phyloP scores from a whole-genome alignment of 2,888 invertebrate species.

The Mesoligia furuncula region DNA sequence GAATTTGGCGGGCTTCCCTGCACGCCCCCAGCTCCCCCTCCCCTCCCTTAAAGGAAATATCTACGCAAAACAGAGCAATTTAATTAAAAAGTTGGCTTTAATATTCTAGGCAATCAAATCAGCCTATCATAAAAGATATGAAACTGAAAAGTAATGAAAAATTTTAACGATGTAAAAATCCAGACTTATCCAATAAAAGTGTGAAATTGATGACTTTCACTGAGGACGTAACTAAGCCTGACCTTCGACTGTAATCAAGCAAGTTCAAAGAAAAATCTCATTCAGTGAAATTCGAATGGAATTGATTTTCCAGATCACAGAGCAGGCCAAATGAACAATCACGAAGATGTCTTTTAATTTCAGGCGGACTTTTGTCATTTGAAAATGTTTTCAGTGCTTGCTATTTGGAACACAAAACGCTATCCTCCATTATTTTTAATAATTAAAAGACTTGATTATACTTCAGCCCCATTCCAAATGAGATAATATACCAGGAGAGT shows the following conservation, averaged over 20 bases:
- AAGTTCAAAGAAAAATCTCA: conserved; percentile 47
- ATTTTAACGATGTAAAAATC: conserved; percentile 26
- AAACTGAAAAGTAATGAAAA: conserved; percentile 14
- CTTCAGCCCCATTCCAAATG: neutral
- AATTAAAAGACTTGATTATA: neutral
- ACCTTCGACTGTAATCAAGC: conserved; percentile 48
- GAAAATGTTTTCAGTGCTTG: neutral
- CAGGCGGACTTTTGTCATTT: neutral
- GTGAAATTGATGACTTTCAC: conserved; percentile 26
- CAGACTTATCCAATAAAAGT: conserved; percentile 23
- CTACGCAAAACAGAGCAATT: no score
- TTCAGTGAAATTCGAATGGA: conserved; percentile 45
- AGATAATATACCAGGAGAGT: neutral
- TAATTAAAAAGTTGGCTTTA: neutral
- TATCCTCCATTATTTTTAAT: neutral
- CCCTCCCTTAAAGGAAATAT: no score
- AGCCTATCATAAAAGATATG: conserved; percentile 10
- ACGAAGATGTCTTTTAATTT: conserved; percentile 21
- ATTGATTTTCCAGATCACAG: conserved; percentile 56
- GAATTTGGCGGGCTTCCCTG: no score
- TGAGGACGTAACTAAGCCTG: conserved; percentile 24
- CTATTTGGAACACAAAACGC: neutral
- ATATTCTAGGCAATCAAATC: conserved; percentile 8
- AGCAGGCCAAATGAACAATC: conserved; percentile 31
- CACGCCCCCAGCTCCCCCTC: no score